Evolutionary conservation across 1,140 invertebrate species (phyloP).

Genomic region (Parapsyche elsis): DNA sequence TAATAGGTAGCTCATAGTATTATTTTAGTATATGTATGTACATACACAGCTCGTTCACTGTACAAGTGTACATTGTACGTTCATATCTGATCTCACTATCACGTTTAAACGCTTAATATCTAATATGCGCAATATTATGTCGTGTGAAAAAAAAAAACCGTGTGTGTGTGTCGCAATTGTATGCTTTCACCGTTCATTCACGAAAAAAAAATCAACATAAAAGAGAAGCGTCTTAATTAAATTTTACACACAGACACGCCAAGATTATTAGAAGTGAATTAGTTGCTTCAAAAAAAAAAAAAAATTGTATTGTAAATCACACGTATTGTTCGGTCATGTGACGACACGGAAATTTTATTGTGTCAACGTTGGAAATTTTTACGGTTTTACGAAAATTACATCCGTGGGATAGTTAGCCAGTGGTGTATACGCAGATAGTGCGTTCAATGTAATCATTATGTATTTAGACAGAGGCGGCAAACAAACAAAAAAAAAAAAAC

Average conservation of each 20-base stretch:
- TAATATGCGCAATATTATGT: no score
- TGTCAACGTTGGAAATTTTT: background rate
- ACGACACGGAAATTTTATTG: background rate
- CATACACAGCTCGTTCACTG: no score
- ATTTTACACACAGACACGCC: background rate
- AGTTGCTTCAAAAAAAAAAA: no score
- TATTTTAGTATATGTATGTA: no score
- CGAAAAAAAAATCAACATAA: background rate
- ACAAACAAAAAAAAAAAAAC: no score
- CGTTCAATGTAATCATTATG: background rate
- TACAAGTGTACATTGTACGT: no score
- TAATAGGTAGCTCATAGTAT: no score
- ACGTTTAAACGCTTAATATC: no score
- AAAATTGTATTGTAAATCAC: background rate
- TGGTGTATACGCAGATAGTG: background rate
- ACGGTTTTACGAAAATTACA: background rate
- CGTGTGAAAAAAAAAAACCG: no score
- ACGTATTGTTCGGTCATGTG: conserved; percentile 21
- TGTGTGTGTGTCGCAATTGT: no score
- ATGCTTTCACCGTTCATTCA: background rate
- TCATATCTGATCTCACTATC: no score
- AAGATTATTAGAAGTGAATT: background rate
- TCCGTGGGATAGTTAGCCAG: background rate
- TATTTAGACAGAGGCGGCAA: background rate
- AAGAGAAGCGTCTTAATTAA: background rate